Evolutionary conservation across 2,113 vertebrate species (phyloP).

Genomic region (Platanista minor): DNA sequence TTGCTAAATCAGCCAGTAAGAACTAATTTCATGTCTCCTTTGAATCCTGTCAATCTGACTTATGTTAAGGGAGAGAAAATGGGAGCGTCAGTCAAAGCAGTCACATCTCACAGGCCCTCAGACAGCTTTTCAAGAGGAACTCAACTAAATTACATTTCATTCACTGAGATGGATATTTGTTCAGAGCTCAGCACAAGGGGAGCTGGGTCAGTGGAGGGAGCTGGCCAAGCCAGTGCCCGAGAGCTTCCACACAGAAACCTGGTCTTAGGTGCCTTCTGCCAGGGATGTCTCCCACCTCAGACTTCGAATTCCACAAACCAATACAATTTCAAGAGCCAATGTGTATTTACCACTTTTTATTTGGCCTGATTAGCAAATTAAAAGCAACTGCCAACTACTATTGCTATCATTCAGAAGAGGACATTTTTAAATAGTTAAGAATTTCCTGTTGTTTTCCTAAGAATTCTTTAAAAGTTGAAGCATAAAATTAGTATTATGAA

Average conservation of each 20-base stretch:
- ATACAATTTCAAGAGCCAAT: neutral
- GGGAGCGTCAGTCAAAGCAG: neutral
- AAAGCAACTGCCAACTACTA: neutral
- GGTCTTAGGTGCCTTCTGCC: neutral
- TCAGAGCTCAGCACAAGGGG: neutral
- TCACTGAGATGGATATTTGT: neutral
- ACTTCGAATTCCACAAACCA: neutral
- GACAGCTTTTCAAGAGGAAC: constrained; percentile 21
- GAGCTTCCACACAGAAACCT: neutral
- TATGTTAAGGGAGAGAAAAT: constrained; percentile 37
- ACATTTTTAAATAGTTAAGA: neutral
- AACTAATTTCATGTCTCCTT: constrained; percentile 57
- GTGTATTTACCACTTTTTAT: neutral
- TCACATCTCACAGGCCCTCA: neutral
- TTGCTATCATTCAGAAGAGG: neutral
- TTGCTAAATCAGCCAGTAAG: constrained; percentile 55
- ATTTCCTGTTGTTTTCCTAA: too few species aligned
- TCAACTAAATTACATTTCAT: neutral
- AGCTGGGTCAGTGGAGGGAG: too few species aligned
- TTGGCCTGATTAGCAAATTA: neutral
- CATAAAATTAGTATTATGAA: neutral
- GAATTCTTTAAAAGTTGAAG: neutral
- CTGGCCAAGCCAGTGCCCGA: fast-evolving
- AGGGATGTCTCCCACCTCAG: neutral
- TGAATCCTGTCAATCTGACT: constrained; percentile 49